Evolutionary conservation across 2,888 invertebrate species (phyloP), one percentile per base, ranked within the genome.

Genomic region (Nyleta sp.): DNA sequence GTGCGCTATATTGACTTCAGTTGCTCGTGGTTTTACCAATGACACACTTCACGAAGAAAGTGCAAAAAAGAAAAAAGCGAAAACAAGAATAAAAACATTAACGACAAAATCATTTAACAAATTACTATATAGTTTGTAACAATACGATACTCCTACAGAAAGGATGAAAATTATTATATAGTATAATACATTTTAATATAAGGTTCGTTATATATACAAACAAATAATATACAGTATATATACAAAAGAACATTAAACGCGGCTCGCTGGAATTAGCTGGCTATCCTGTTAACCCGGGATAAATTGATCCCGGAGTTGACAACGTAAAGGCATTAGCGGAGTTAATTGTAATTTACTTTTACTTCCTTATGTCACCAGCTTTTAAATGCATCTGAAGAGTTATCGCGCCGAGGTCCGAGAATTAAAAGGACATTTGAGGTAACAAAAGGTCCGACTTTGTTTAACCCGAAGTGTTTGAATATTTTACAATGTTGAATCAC

Each of bases 1-100:
- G 72, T 33, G 64, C 28, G 72, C 59, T 74, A 50, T 55, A 46
- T 31, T 65, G 64, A 65, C 71, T 71, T 72, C 81, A 82, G 83
- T 83, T 70, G 55, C 48, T 78, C 59, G 40, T 59, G n/a, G 46
- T 42, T 70, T 60, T 70, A 50, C 64, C 57, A 67, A 78, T 73
- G 72, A 78, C 62, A 57, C 52, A 53, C 78, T 72, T 67, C 68
- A 42, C 22, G 28, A 53, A 68, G 52, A 60, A 76, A 70, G 70
- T 31, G 38, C 31, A 24, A 76, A 50, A 42, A 71, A 70, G 18
- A 24, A 76, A 42, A 42, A 71, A 70, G 18, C 50, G 31, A 59
- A 65, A n/a, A n/a, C n/a, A n/a, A n/a, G n/a, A n/a, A n/a, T n/a
- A n/a, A n/a, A n/a, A n/a, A n/a, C n/a, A n/a, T n/a, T n/a, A 40